Evolutionary conservation across 2,888 invertebrate species (phyloP), one percentile per base, ranked within the genome.

Genomic region (Aethes cnicana): DNA sequence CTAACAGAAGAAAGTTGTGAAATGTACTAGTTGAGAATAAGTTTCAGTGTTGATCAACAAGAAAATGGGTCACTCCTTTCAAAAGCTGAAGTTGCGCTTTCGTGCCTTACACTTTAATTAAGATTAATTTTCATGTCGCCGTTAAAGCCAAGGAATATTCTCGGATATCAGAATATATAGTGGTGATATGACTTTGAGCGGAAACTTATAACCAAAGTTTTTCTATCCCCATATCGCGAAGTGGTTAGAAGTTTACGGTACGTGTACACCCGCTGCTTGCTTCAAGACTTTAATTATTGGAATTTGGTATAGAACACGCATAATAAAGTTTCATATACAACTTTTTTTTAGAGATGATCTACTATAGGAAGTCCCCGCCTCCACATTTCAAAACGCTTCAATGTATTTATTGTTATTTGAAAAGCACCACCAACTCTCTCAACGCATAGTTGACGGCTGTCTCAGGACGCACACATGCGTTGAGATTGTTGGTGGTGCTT

Each of bases 71-170:
- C 43, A 36, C 36, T 16, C 30, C 23, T 44, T 50, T 43, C 30
- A 44, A 25, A 33, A 30, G 43, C 49, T 44, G n/a, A n/a, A n/a
- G n/a, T n/a, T n/a, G n/a, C n/a, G n/a, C n/a, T n/a, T n/a, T n/a
- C n/a, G n/a, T n/a, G n/a, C n/a, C n/a, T 21, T 43, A 12, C 28
- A 23, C 23, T 50, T 50, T 50, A 37, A 50, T 50, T 44, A 44
- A 37, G 50, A 30, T 30, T 30, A 17, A 42, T 30, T 36, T 50
- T 37, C 43, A 28, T 37, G 36, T 36, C 17, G n/a, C 43, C 18
- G 23, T 44, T 43, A 14, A 30, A 30, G 17, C 36, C 7, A n/a
- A 35, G 17, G 18, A 30, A 43, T 9, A 43, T 50, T 36, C 43
- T 30, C 8, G 23, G 23, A 30, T 28, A 50, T 39, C 25, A 9